phyloP scores from a whole-genome alignment of 2,888 invertebrate genomes.

The Sympetrum striolatum region DNA sequence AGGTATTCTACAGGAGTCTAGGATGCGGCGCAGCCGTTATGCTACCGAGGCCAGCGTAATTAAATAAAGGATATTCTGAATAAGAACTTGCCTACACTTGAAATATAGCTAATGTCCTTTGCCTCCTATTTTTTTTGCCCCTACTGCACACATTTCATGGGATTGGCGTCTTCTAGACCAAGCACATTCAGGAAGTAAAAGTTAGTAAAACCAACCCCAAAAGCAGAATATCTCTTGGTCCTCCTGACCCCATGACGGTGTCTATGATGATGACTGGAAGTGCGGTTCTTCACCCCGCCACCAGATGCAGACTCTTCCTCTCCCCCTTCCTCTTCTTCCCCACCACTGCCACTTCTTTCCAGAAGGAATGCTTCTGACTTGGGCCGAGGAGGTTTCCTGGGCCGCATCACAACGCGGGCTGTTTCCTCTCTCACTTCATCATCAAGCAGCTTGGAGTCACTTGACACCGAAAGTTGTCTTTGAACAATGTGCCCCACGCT shows the following conservation, averaged over 20 bases:
- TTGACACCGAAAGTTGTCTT: constrained; percentile 88
- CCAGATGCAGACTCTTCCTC: constrained; percentile 62
- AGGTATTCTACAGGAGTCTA: too few relatives aligned
- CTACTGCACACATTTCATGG: too few relatives aligned
- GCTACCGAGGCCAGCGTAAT: too few relatives aligned
- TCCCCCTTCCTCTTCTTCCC: not conserved
- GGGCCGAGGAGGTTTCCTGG: constrained; percentile 91
- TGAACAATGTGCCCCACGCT: constrained; percentile 64
- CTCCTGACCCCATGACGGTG: constrained; percentile 69
- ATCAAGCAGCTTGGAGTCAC: constrained; percentile 89
- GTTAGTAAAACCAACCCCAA: constrained; percentile 77
- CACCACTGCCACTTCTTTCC: constrained; percentile 56
- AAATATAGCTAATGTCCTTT: too few relatives aligned
- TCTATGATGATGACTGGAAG: constrained; percentile 1
- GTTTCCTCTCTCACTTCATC: constrained; percentile 85
- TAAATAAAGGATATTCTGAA: too few relatives aligned
- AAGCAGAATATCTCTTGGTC: constrained; percentile 94
- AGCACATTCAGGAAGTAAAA: too few relatives aligned
- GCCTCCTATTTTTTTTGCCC: too few relatives aligned
- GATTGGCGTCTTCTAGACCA: too few relatives aligned
- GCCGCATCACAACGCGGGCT: constrained; percentile 85
- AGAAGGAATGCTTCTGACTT: constrained; percentile 95
- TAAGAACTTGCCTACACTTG: too few relatives aligned
- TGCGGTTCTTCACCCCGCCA: constrained; percentile 54
- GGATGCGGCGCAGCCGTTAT: too few relatives aligned